Evolutionary conservation across 1,140 invertebrate species (phyloP).

Genomic region (Drosophila tsacasi): DNA sequence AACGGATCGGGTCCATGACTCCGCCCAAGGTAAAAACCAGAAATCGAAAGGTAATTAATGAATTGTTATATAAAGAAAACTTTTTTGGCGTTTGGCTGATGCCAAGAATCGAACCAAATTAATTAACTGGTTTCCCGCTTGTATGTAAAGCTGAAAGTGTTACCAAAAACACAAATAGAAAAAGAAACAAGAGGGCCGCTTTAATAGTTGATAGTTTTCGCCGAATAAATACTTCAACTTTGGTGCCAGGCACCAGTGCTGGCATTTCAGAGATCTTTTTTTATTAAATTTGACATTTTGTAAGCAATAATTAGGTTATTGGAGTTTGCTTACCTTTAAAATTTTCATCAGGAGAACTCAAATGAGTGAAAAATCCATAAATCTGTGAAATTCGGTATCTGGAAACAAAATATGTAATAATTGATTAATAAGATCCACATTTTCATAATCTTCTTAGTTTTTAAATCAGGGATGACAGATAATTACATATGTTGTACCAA

Average conservation of each 20-base stretch:
- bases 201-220: slow-evolving; percentile 33
- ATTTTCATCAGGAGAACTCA: neutral
- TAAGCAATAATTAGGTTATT: neutral
- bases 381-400: neutral
- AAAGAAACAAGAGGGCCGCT: slow-evolving; percentile 27
- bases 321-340: neutral
- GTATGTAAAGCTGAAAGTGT: slow-evolving; percentile 57
- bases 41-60: slow-evolving; percentile 83
- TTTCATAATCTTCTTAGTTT: neutral
- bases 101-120: slow-evolving; percentile 67
- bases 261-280: neutral
- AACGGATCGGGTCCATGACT: slow-evolving; percentile 62
- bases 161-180: slow-evolving; percentile 11
- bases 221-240: slow-evolving; percentile 24
- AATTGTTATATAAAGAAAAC: slow-evolving; percentile 73
- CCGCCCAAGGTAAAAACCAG: slow-evolving; percentile 73
- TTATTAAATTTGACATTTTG: neutral
- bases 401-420: neutral
- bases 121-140: slow-evolving; percentile 72
- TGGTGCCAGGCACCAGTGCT: slow-evolving; percentile 28
- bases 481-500: too few relatives aligned
- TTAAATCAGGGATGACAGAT: too few relatives aligned
- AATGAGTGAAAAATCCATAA: neutral
- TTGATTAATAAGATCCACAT: neutral
- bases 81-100: slow-evolving; percentile 49